Conservation (phyloP, 2,113 vertebrate species). For the Crotalus tigris region DNA sequence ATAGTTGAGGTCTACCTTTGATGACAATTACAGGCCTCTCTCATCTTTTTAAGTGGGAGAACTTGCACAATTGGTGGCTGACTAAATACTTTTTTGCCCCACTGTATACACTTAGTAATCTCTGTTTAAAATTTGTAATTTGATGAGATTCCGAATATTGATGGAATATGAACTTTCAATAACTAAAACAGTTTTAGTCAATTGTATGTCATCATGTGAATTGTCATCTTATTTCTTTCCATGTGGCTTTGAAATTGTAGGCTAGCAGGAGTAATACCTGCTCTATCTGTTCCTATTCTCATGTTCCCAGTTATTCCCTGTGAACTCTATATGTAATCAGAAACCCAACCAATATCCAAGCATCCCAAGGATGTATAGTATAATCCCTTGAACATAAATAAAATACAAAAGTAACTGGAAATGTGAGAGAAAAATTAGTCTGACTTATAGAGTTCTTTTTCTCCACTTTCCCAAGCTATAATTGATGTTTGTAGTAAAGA, state of each 20-base stretch:
- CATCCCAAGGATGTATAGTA: not conserved
- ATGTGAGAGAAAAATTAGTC: not conserved
- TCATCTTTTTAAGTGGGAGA: too few species aligned
- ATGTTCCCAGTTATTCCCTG: not conserved
- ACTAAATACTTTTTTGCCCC: too few species aligned
- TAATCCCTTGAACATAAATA: not conserved
- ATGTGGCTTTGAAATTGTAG: not conserved
- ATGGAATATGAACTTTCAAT: not conserved
- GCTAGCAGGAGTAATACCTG: not conserved
- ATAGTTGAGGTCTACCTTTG: too few species aligned
- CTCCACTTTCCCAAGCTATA: not conserved
- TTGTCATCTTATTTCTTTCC: not conserved
- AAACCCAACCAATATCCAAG: not conserved
- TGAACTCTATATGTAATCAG: not conserved
- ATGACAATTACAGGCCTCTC: too few species aligned
- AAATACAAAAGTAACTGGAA: not conserved
- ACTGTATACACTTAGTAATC: not conserved
- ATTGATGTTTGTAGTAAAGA: not conserved
- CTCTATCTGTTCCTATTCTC: not conserved
- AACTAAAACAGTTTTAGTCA: not conserved
- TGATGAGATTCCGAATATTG: not conserved
- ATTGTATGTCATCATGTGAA: not conserved
- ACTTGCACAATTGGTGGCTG: too few species aligned
- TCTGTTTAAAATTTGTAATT: not conserved
- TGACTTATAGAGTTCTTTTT: not conserved